Evolutionary conservation across 2,888 invertebrate genomes (phyloP).

Genomic region (Diloba caeruleocephala): DNA sequence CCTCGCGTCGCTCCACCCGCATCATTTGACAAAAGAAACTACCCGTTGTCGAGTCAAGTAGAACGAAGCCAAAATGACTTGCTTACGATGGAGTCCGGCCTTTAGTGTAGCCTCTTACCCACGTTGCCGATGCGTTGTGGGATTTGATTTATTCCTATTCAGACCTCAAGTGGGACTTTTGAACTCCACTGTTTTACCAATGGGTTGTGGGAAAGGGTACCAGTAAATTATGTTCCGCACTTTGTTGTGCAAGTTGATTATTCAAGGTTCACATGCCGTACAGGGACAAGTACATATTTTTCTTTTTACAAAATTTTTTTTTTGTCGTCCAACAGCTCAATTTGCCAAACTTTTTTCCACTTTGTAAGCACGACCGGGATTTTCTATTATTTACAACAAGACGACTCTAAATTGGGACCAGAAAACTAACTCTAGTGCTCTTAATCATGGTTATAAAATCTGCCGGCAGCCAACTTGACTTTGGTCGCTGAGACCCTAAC

Average conservation of each 20-base stretch:
- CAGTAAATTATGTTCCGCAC: conserved; percentile 63
- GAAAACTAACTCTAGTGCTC: too few relatives aligned
- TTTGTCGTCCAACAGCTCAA: too few relatives aligned
- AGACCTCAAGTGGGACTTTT: conserved; percentile 71
- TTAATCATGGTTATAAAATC: too few relatives aligned
- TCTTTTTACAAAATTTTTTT: conserved; percentile 38
- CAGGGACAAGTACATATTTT: conserved; percentile 35
- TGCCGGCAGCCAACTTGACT: too few relatives aligned
- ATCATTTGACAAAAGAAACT: conserved; percentile 39
- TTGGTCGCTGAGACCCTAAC: too few relatives aligned
- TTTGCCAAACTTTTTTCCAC: too few relatives aligned
- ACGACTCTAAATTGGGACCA: too few relatives aligned
- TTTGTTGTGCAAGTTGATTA: conserved; percentile 59
- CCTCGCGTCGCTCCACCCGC: conserved; percentile 15
- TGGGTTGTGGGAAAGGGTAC: conserved; percentile 57
- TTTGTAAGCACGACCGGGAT: too few relatives aligned
- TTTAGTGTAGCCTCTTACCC: conserved; percentile 47
- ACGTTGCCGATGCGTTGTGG: conserved; percentile 65
- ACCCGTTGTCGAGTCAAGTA: conserved; percentile 38
- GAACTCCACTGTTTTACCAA: conserved; percentile 66
- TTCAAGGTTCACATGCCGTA: conserved; percentile 40
- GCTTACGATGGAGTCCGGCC: conserved; percentile 38
- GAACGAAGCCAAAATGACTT: conserved; percentile 41
- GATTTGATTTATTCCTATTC: conserved; percentile 76
- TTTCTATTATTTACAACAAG: too few relatives aligned